phyloP scores from a whole-genome alignment of 1,140 invertebrate species.

The Acromyrmex echinatior region DNA sequence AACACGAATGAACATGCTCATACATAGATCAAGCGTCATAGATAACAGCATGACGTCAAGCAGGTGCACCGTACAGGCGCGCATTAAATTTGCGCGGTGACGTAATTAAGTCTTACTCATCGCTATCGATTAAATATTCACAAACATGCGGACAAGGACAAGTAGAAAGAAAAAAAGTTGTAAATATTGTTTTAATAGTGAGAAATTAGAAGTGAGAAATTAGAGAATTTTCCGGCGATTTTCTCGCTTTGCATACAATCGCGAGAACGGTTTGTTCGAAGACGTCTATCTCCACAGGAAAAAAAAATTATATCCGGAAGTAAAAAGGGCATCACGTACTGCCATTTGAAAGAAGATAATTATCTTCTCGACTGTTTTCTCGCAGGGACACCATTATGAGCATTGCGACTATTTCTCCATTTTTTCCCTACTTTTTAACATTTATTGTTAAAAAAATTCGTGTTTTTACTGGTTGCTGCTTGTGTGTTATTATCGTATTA shows the following conservation, averaged over 20 bases:
- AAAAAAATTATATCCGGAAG: constrained; percentile 64
- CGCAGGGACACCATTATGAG: background rate
- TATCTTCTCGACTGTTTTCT: constrained; percentile 33
- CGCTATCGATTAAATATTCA: background rate
- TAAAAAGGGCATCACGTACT: constrained; percentile 45
- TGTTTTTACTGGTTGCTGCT: background rate
- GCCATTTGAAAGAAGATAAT: constrained; percentile 58
- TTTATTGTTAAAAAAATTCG: background rate
- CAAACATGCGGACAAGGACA: background rate
- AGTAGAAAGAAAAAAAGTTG: background rate
- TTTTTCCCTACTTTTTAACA: background rate
- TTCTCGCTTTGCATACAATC: background rate
- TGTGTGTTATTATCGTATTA: background rate
- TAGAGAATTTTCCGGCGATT: background rate
- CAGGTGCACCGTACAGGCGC: background rate
- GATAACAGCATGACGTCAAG: constrained; percentile 42
- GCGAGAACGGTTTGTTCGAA: background rate
- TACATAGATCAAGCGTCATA: background rate
- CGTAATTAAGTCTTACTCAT: constrained; percentile 13
- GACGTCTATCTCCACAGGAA: background rate
- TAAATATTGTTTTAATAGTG: background rate
- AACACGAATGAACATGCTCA: constrained; percentile 18
- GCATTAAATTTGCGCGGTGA: constrained; percentile 15
- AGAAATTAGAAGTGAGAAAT: background rate
- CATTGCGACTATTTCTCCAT: background rate